phyloP scores from a whole-genome alignment of 2,797 vertebrate species.

The Platalea minor region DNA sequence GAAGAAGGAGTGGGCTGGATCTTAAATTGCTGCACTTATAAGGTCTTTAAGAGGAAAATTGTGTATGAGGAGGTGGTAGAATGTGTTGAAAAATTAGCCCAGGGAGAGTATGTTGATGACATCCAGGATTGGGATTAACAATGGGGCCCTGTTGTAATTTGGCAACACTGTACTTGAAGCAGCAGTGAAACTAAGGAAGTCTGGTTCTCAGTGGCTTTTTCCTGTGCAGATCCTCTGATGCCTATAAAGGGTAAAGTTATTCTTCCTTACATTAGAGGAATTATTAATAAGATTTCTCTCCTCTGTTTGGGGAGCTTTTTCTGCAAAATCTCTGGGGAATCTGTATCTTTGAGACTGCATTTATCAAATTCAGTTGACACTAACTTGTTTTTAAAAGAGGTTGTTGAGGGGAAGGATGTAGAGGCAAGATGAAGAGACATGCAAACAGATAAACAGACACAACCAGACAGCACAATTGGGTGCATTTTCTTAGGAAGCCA shows the following conservation, averaged over 20 bases:
- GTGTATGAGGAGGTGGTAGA: neutral
- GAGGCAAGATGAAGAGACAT: neutral
- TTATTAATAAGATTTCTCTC: neutral
- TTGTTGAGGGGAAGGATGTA: neutral
- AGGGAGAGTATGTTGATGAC: neutral
- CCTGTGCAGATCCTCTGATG: neutral
- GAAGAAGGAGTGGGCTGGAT: neutral
- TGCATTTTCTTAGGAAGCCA: neutral
- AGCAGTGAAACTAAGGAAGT: neutral
- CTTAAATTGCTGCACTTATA: neutral
- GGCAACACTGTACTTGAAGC: neutral
- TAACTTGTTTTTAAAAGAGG: neutral
- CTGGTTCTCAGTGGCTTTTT: neutral
- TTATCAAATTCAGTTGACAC: neutral
- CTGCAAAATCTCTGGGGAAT: neutral
- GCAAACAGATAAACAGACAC: neutral
- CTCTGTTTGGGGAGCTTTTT: neutral
- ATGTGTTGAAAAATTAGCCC: constrained; percentile 12
- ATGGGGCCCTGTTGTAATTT: neutral
- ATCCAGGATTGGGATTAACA: constrained; percentile 13
- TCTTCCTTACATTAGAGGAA: neutral
- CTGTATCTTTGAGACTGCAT: neutral
- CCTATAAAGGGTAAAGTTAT: neutral
- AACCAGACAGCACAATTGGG: neutral
- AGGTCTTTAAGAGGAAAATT: neutral